phyloP scores from a whole-genome alignment of 1,140 invertebrate species.

The Helicorthomorpha holstii region DNA sequence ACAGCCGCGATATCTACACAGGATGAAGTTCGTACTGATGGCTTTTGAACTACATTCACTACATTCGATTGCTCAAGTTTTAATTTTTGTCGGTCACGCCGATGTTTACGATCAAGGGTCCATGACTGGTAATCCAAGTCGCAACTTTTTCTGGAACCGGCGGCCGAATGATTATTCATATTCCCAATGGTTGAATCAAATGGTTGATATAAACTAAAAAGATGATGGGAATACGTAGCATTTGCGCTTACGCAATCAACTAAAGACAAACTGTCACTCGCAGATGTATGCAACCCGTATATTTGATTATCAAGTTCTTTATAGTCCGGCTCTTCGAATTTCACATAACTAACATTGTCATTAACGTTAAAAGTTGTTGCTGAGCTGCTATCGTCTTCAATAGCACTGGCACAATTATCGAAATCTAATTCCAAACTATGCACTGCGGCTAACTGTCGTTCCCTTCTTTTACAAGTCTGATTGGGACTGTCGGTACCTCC shows the following conservation, averaged over 20 bases:
- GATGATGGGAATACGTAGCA: background rate
- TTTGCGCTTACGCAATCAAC: background rate
- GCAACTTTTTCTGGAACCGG: background rate
- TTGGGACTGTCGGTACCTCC: slow-evolving; percentile 35
- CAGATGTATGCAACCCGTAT: background rate
- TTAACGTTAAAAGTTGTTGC: background rate
- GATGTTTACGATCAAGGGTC: slow-evolving; percentile 3
- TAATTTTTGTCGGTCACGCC: background rate
- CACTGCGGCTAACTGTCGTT: background rate
- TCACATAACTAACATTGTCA: background rate
- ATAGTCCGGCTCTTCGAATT: background rate
- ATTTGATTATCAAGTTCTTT: background rate
- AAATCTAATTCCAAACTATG: background rate
- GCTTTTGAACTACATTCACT: background rate
- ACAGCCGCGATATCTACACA: background rate
- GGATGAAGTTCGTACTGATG: background rate
- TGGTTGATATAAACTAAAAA: too few species aligned
- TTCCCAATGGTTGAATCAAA: background rate
- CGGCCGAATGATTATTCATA: background rate
- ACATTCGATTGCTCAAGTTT: background rate
- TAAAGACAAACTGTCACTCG: too few species aligned
- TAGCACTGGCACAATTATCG: too few species aligned
- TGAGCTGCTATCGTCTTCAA: background rate
- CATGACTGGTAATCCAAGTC: background rate
- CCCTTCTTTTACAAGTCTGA: slow-evolving; percentile 8